These are phyloP conservation scores for Paradoxurus hermaphroditus DNA, from an alignment of 2,113 vertebrate species.

Conservation along the genomic window DNA sequence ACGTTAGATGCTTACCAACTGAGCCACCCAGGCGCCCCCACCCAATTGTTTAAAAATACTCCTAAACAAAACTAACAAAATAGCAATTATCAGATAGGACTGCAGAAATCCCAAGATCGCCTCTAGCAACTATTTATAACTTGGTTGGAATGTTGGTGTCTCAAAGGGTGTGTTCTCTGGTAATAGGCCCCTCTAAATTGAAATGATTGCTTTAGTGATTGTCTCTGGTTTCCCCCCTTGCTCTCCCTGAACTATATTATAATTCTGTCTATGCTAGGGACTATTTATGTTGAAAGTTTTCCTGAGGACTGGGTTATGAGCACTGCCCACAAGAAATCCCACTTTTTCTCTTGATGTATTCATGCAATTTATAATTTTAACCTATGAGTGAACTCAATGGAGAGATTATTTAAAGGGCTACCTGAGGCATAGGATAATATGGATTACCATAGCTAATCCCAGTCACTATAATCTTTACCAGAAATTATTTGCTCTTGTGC, in stretches of 20 bases:
- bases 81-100: not conserved
- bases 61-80: not conserved
- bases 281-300: constrained; percentile 5
- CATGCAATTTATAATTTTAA: constrained; percentile 10
- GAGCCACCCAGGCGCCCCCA: not conserved
- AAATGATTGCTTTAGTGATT: not conserved
- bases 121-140: not conserved
- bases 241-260: not conserved
- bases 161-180: not conserved
- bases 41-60: constrained; percentile 7
- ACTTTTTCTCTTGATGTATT: not conserved
- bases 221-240: not conserved
- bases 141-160: not conserved
- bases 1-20: too few relatives aligned
- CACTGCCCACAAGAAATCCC: not conserved
- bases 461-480: not conserved
- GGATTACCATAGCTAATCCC: not conserved
- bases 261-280: not conserved
- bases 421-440: not conserved
- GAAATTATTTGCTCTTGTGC: constrained; percentile 6
- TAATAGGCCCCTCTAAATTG: not conserved
- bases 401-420: constrained; percentile 25
- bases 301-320: not conserved
- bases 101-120: not conserved
- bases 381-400: not conserved